Conservation (phyloP, 2,888 invertebrate species). For the Cephus nigrinus region DNA sequence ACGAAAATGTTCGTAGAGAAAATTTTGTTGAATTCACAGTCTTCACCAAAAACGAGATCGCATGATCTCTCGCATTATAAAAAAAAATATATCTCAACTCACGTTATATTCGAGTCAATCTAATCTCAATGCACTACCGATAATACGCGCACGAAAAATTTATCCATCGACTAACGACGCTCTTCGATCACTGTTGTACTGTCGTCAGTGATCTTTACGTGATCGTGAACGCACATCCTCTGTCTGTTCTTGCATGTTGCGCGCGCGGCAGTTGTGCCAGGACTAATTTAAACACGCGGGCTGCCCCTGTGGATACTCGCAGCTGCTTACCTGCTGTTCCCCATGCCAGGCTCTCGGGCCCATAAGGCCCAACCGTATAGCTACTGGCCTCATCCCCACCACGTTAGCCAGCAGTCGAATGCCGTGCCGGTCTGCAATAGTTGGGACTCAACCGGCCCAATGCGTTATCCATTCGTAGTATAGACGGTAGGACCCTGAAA, state of each 20-base stretch:
- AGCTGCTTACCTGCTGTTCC: slow-evolving; percentile 57
- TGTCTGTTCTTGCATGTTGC: slow-evolving; percentile 46
- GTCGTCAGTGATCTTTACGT: not conserved
- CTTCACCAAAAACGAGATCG: not conserved
- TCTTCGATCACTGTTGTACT: not conserved
- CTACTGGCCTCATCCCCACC: not conserved
- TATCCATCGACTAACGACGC: not conserved
- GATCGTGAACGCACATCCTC: slow-evolving; percentile 1
- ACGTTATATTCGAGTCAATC: not conserved
- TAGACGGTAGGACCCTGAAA: slow-evolving; percentile 9
- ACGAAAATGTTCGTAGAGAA: not conserved
- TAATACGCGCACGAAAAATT: not conserved
- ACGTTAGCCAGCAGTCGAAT: not conserved
- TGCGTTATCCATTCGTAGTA: not conserved
- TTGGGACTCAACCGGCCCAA: slow-evolving; percentile 13
- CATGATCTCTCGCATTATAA: not conserved
- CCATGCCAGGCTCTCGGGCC: slow-evolving; percentile 15
- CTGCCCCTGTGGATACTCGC: slow-evolving; percentile 46
- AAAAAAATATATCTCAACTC: not conserved
- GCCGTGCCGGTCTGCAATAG: not conserved
- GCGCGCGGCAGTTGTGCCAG: slow-evolving; percentile 63
- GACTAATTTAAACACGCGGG: slow-evolving; percentile 62
- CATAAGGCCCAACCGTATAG: not conserved
- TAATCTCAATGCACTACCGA: not conserved
- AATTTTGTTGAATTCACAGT: not conserved